Evolutionary conservation across 2,797 vertebrate genomes (phyloP), one percentile per base, ranked within the genome.

Genomic region (Ambastaia sidthimunki): DNA sequence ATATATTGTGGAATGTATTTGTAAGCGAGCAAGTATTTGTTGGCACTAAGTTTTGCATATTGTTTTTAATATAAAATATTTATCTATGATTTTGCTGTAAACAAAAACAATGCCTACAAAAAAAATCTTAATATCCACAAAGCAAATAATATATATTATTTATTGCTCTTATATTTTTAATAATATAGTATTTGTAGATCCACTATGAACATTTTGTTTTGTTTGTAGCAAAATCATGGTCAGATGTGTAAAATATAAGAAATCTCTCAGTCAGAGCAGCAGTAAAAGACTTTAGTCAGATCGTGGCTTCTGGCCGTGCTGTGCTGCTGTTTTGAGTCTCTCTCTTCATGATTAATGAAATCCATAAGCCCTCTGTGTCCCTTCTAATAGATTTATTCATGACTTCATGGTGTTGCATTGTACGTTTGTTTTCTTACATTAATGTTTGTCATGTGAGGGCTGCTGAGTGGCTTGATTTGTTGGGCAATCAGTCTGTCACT

Each of bases 341-440:
- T 90, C 84, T 90, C 81, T 28, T 50, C 66, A 62, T 92, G 92
- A 94, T 91, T 93, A 92, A 93, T 92, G 90, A 78, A 85, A 85
- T 86, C 87, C 84, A 82, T 88, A 83, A 87, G 84, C 80, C 86
- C 82, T 79, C 71, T 52, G 74, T 93, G 91, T 90, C 89, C 93
- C 91, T 88, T 90, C 76, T 86, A 89, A 92, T 91, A 86, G 92
- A 94, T 94, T 92, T 88, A 94, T 93, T 88, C n/a, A n/a, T n/a
- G 91, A 93, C 86, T 91, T 91, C 80, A 83, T 69, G 70, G 83
- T 87, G 82, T 90, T 90, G 91, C 83, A 80, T 80, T 85, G 84
- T 83, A 83, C 85, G 86, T 90, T 86, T 76, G 89, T 91, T 91
- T 86, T 70, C 60, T 57, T 78, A 85, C 80, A 89, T 85, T 90